Evolutionary conservation across 2,113 vertebrate genomes (phyloP).

Genomic region (Tautogolabrus adspersus): DNA sequence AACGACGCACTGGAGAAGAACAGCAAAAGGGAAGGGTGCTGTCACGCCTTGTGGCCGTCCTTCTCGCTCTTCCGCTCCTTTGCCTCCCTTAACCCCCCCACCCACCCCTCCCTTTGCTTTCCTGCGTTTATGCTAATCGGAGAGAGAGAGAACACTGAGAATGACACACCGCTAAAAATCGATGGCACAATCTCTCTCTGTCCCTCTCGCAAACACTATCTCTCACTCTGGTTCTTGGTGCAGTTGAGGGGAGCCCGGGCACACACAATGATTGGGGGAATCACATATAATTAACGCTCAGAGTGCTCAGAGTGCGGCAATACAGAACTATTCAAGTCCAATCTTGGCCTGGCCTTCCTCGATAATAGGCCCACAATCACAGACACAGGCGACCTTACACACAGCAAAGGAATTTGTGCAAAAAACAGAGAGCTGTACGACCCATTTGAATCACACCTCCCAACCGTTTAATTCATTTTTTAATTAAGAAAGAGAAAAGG

Average conservation of each 20-base stretch:
- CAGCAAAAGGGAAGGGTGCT: constrained; percentile 58
- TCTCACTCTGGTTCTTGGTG: constrained; percentile 18
- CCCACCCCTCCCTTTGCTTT: background rate
- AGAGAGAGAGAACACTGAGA: constrained; percentile 36
- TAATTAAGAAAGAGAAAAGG: constrained; percentile 77
- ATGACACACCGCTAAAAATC: constrained; percentile 62
- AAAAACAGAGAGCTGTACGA: constrained; percentile 69
- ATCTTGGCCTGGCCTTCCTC: constrained; percentile 61
- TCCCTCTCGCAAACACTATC: constrained; percentile 42
- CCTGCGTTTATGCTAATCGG: constrained; percentile 68
- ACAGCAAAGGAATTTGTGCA: constrained; percentile 59
- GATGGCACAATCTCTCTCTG: constrained; percentile 53
- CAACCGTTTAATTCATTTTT: constrained; percentile 80
- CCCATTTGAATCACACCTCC: constrained; percentile 81
- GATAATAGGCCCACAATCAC: constrained; percentile 52
- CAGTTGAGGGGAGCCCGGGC: constrained; percentile 30
- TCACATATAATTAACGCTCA: constrained; percentile 68
- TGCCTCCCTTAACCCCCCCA: background rate
- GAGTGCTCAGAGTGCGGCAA: constrained; percentile 35
- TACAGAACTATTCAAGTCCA: constrained; percentile 53
- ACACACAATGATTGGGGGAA: constrained; percentile 53
- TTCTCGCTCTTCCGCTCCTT: constrained; percentile 56
- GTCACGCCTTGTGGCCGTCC: constrained; percentile 70
- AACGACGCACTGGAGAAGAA: constrained; percentile 59
- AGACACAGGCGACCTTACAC: constrained; percentile 31